Evolutionary conservation across 2,797 vertebrate species (phyloP).

Genomic region (Xenops minutus): DNA sequence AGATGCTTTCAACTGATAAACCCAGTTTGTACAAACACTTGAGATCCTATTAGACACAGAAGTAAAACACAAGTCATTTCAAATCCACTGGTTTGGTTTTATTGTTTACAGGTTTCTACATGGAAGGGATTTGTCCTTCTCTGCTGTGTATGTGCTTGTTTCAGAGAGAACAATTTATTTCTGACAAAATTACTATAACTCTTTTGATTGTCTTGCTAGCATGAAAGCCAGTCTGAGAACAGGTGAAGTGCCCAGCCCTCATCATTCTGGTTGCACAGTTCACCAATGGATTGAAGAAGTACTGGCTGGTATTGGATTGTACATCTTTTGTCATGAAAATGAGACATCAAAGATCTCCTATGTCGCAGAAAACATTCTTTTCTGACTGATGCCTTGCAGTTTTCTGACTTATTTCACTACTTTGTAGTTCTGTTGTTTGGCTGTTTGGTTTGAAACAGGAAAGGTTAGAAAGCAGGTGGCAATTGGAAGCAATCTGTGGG

Average conservation of each 20-base stretch:
- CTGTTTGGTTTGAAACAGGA: neutral
- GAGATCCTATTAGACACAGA: neutral
- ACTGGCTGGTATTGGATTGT: neutral
- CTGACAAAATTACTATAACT: neutral
- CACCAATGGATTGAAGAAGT: neutral
- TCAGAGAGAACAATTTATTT: constrained; percentile 14
- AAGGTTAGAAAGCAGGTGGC: neutral
- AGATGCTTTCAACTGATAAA: constrained; percentile 36
- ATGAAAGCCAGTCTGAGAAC: neutral
- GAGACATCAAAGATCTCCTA: neutral
- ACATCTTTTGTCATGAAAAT: neutral
- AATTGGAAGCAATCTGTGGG: neutral
- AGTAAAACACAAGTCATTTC: constrained; percentile 27
- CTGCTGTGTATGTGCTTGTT: neutral
- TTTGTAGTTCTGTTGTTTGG: neutral
- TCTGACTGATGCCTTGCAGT: neutral
- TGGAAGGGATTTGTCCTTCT: neutral
- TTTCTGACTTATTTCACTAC: neutral
- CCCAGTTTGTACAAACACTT: neutral
- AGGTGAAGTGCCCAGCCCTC: neutral
- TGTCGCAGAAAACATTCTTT: neutral
- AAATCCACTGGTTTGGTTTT: neutral
- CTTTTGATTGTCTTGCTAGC: neutral
- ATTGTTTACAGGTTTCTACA: neutral
- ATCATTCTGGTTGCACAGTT: neutral